phyloP scores from a whole-genome alignment of 2,888 invertebrate species.

The Leptinotarsa juncta region DNA sequence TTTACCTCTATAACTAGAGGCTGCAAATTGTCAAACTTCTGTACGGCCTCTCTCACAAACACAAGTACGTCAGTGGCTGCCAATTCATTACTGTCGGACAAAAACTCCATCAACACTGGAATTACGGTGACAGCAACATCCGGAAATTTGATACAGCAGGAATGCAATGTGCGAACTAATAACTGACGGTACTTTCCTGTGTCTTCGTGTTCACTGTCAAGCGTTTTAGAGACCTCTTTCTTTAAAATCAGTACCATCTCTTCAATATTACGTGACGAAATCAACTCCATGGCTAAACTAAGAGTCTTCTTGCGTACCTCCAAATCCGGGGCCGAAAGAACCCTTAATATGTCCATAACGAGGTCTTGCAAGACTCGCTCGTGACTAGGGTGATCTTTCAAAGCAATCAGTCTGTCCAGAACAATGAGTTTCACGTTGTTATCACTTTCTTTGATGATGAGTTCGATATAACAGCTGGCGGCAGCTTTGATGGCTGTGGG shows the following conservation, averaged over 20 bases:
- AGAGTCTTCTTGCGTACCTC: conserved; percentile 74
- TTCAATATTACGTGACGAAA: conserved; percentile 91
- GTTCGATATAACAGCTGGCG: conserved; percentile 97
- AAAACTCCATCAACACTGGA: conserved; percentile 93
- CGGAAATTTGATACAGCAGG: conserved; percentile 94
- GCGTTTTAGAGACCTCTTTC: conserved; percentile 92
- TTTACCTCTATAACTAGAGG: conserved; percentile 83
- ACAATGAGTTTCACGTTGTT: conserved; percentile 99
- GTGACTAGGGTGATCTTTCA: conserved; percentile 81
- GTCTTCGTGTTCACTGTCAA: conserved; percentile 89
- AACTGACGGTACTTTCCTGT: conserved; percentile 95
- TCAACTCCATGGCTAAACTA: conserved; percentile 83
- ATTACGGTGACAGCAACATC: conserved; percentile 95
- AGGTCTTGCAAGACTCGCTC: conserved; percentile 89
- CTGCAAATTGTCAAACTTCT: conserved; percentile 86
- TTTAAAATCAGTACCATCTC: conserved; percentile 94
- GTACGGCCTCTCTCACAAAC: conserved; percentile 96
- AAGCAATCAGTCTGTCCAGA: conserved; percentile 87
- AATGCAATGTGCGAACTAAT: conserved; percentile 93
- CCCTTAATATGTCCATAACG: conserved; percentile 97
- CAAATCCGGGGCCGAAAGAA: conserved; percentile 87
- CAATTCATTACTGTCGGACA: conserved; percentile 88
- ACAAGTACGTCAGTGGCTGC: conserved; percentile 95
- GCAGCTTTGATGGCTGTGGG: conserved; percentile 92
- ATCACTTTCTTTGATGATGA: conserved; percentile 99